These are phyloP conservation scores for Paedocypris micromegethes DNA, from an alignment of 2,797 vertebrate species.

Conservation along the genomic window DNA sequence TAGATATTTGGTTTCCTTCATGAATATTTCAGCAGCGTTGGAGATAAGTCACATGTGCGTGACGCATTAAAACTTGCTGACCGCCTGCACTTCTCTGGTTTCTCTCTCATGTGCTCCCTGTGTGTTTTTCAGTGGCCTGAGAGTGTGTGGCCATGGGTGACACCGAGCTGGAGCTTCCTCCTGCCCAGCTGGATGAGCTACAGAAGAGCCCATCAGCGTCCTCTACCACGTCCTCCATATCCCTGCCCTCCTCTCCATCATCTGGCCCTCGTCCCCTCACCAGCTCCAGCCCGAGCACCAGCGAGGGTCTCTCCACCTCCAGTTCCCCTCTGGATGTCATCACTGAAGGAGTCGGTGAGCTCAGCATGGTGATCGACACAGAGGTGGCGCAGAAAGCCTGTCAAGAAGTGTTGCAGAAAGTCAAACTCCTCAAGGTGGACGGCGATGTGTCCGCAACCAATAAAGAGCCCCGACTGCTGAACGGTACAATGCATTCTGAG, in stretches of 20 bases:
- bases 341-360: conserved; percentile 76
- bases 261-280: conserved; percentile 56
- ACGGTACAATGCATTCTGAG: conserved; percentile 23
- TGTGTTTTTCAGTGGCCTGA: conserved; percentile 47
- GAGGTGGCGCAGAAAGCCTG: conserved; percentile 88
- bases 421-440: conserved; percentile 69
- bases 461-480: neutral
- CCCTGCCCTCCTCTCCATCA: conserved; percentile 57
- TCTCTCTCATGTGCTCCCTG: neutral
- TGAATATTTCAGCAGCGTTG: neutral
- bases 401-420: conserved; percentile 87
- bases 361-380: conserved; percentile 79
- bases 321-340: conserved; percentile 76
- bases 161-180: conserved; percentile 51
- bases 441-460: conserved; percentile 22
- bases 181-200: conserved; percentile 50
- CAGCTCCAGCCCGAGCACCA: conserved; percentile 58
- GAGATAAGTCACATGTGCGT: too few relatives aligned
- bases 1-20: neutral
- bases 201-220: conserved; percentile 67
- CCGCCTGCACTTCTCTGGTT: neutral
- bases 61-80: neutral
- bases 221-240: conserved; percentile 67
- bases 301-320: conserved; percentile 58
- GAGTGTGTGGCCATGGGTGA: conserved; percentile 58